Evolutionary conservation across 2,888 invertebrate species (phyloP).

Genomic region (Drosophila nigricruria): DNA sequence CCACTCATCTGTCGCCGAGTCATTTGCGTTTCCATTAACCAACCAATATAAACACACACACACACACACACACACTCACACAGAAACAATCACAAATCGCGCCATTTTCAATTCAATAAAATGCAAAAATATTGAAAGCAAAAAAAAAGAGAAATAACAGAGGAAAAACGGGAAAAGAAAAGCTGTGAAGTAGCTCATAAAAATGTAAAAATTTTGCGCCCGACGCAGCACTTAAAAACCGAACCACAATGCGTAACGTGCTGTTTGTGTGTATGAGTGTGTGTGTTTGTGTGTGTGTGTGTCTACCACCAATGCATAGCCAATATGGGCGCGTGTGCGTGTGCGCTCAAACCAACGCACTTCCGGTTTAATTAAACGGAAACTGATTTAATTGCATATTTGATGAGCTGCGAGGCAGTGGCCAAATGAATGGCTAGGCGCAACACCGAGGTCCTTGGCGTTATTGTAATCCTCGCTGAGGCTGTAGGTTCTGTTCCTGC

Average conservation of each 20-base stretch:
- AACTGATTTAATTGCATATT: constrained; percentile 85
- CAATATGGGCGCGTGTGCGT: constrained; percentile 57
- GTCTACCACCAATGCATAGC: constrained; percentile 38
- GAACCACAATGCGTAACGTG: constrained; percentile 59
- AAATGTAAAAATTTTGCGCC: constrained; percentile 67
- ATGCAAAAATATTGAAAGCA: constrained; percentile 55
- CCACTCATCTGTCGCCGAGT: constrained; percentile 15
- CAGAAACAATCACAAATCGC: constrained; percentile 26
- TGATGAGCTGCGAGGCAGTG: constrained; percentile 80
- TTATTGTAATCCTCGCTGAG: constrained; percentile 42
- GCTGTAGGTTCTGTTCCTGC: constrained; percentile 15
- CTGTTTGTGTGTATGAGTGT: constrained; percentile 17
- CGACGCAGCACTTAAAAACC: constrained; percentile 70
- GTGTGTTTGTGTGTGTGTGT: constrained; percentile 28
- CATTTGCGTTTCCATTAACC: constrained; percentile 42
- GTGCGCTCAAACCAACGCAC: constrained; percentile 73
- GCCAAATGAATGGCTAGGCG: constrained; percentile 62
- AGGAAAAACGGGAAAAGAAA: constrained; percentile 17
- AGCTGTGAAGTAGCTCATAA: constrained; percentile 64
- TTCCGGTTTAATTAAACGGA: constrained; percentile 84
- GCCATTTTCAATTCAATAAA: constrained; percentile 64
- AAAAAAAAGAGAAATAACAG: constrained; percentile 24
- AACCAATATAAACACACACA: constrained; percentile 8
- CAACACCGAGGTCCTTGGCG: constrained; percentile 33
- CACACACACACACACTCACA: background rate